Evolutionary conservation across 2,113 vertebrate genomes (phyloP).

Genomic region (Tauraco erythrolophus): DNA sequence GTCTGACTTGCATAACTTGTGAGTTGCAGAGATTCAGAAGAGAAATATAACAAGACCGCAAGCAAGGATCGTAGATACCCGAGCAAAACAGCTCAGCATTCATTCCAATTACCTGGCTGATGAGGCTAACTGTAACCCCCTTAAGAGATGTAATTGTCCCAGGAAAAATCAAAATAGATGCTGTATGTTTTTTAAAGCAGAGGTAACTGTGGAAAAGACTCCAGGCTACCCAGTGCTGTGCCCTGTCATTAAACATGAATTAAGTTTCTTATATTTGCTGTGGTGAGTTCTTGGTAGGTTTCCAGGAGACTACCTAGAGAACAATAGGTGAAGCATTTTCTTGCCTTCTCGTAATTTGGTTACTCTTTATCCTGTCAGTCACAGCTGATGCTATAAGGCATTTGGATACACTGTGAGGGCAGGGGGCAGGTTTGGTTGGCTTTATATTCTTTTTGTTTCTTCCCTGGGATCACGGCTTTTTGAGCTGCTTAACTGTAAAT

Average conservation of each 20-base stretch:
- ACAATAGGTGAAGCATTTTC: background rate
- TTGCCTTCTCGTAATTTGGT: background rate
- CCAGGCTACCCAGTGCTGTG: background rate
- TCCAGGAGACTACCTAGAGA: background rate
- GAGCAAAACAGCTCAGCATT: background rate
- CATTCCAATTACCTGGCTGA: background rate
- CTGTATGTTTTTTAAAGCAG: background rate
- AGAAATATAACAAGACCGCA: background rate
- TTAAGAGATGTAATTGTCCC: background rate
- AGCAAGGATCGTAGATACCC: background rate
- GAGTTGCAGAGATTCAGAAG: background rate
- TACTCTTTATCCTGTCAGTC: constrained; percentile 2
- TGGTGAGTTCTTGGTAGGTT: constrained; percentile 13
- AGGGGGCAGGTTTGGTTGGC: background rate
- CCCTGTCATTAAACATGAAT: background rate
- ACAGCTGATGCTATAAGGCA: constrained; percentile 18
- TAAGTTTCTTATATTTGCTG: background rate
- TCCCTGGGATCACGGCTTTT: background rate
- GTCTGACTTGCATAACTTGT: background rate
- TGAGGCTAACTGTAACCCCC: background rate
- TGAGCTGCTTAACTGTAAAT: background rate
- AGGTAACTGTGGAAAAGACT: background rate
- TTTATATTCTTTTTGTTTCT: background rate
- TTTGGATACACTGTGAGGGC: background rate
- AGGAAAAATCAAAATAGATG: background rate